Percentiles rank a stretch among this genome's conserved stretches.
Conservation (phyloP, 2,888 invertebrate genomes). For the Metacarcinus magister region DNA sequence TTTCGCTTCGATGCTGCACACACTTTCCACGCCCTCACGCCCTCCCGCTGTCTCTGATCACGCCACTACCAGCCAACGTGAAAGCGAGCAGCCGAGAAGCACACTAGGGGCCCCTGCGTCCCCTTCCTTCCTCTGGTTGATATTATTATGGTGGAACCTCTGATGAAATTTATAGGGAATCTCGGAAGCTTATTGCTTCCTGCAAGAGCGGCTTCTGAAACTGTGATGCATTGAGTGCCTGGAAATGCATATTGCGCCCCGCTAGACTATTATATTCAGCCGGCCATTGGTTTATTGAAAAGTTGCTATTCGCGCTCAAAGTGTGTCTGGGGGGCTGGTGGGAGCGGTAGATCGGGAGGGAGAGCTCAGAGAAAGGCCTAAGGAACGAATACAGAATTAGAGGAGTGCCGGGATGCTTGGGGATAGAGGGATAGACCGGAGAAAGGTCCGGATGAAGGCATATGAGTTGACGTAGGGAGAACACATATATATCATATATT, state of each 20-base stretch:
- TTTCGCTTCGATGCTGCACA: not conserved
- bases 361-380: not conserved
- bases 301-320: not conserved
- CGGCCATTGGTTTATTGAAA: constrained; percentile 8
- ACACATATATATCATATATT: too few relatives aligned
- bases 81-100: not conserved
- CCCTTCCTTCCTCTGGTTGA: not conserved
- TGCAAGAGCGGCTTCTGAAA: not conserved
- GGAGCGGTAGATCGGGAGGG: not conserved
- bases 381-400: not conserved
- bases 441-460: too few relatives aligned
- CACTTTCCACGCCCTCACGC: not conserved
- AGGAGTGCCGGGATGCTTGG: too few relatives aligned
- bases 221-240: not conserved
- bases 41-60: not conserved
- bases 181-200: not conserved
- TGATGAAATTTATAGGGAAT: constrained; percentile 39
- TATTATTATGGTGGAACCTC: not conserved
- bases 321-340: not conserved
- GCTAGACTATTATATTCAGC: not conserved
- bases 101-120: not conserved
- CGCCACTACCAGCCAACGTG: not conserved
- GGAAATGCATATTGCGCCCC: not conserved
- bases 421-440: too few relatives aligned
- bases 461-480: too few relatives aligned